These are phyloP conservation scores for Cavia porcellus DNA, from an alignment of 2,113 vertebrate species.

Conservation along the genomic window DNA sequence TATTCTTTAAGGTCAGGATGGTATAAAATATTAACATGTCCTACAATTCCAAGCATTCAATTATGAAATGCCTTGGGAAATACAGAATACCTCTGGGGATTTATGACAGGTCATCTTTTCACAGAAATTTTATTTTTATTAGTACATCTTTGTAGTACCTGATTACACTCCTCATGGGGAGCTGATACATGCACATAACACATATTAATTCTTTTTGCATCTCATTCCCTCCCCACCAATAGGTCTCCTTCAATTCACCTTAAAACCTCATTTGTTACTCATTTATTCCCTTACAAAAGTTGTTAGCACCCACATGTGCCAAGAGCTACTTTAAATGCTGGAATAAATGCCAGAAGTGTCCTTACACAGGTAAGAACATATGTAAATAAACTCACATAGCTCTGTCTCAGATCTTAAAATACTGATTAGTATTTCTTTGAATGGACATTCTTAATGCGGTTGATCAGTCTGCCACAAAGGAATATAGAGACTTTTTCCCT, in stretches of 20 bases:
- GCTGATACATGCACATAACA: neutral
- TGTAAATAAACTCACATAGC: neutral
- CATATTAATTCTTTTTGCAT: neutral
- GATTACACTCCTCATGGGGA: neutral
- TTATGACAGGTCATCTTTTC: neutral
- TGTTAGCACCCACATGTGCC: neutral
- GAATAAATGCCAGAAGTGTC: neutral
- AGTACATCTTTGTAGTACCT: neutral
- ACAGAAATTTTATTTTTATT: neutral
- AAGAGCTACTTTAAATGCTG: slow-evolving; percentile 15
- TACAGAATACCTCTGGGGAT: neutral
- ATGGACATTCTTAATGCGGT: neutral
- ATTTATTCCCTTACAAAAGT: slow-evolving; percentile 39
- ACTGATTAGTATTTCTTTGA: slow-evolving; percentile 23
- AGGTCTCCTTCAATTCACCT: neutral
- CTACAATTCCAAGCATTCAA: neutral
- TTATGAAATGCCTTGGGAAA: slow-evolving; percentile 32
- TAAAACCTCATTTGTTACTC: neutral
- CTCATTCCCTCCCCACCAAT: neutral
- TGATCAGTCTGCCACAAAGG: neutral
- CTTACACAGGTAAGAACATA: neutral
- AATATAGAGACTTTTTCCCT: neutral
- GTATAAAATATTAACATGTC: neutral
- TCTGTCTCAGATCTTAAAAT: neutral
- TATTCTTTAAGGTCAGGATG: neutral